phyloP scores from a whole-genome alignment of 2,113 vertebrate species.

The Esox niger region DNA sequence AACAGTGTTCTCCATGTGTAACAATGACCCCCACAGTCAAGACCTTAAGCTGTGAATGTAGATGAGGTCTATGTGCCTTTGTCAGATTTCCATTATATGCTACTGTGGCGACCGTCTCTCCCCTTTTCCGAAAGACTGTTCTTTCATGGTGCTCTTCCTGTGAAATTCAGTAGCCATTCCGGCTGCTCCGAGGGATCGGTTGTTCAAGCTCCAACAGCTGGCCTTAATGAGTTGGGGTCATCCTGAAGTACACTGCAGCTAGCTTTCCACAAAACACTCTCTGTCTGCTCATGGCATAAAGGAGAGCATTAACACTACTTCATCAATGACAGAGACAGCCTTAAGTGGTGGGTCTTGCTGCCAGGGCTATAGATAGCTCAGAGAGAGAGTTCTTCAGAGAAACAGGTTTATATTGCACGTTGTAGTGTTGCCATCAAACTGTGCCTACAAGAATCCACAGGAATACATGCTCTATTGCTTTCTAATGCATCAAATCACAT shows the following conservation, averaged over 20 bases:
- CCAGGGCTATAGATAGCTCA: constrained; percentile 12
- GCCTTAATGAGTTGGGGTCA: constrained; percentile 18
- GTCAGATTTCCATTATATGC: too few species aligned
- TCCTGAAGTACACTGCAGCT: constrained; percentile 19
- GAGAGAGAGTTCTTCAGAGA: not conserved
- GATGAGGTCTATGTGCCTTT: too few species aligned
- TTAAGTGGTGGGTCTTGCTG: not conserved
- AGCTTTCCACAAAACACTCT: constrained; percentile 15
- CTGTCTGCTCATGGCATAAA: constrained; percentile 27
- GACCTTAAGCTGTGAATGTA: not conserved
- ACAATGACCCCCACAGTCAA: not conserved
- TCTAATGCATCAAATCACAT: too few species aligned
- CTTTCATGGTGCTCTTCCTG: constrained; percentile 5
- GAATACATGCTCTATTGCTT: too few species aligned
- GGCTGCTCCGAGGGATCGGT: not conserved
- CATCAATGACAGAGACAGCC: not conserved
- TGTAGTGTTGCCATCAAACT: too few species aligned
- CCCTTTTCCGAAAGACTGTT: constrained; percentile 6
- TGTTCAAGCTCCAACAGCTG: not conserved
- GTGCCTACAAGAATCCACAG: too few species aligned
- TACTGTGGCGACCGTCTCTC: not conserved
- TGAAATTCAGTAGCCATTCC: not conserved
- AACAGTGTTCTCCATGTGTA: not conserved
- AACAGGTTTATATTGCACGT: not conserved
- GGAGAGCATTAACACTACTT: constrained; percentile 29